Evolutionary conservation across 2,888 invertebrate species (phyloP).

Genomic region (Clunio marinus): DNA sequence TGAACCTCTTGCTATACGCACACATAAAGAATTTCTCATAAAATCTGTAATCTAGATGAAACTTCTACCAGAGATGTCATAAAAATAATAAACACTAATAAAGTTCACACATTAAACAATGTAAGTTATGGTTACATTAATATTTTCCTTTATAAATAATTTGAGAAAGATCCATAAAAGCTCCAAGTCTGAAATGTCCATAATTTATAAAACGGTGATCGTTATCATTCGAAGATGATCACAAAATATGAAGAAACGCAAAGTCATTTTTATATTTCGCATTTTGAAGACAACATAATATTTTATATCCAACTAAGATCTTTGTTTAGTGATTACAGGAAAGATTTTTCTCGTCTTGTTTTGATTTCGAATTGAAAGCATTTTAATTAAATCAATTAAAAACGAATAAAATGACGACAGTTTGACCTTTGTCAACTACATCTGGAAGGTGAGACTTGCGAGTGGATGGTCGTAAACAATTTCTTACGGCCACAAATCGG

Average conservation of each 20-base stretch:
- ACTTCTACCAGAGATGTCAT: no score
- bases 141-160: conserved; percentile 6
- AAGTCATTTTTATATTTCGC: not conserved
- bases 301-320: conserved; percentile 19
- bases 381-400: conserved; percentile 35
- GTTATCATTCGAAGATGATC: conserved; percentile 28
- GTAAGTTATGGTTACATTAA: conserved; percentile 12
- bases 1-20: no score
- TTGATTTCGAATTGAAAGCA: conserved; percentile 22
- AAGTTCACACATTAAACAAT: conserved; percentile 35
- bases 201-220: conserved; percentile 34
- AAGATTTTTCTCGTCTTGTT: no score
- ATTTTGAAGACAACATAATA: conserved; percentile 15
- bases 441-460: not conserved
- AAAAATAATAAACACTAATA: conserved; percentile 30
- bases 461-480: not conserved
- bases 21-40: no score
- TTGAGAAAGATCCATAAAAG: not conserved
- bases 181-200: conserved; percentile 3
- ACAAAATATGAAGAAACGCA: conserved; percentile 29
- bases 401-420: conserved; percentile 15
- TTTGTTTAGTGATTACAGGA: not conserved
- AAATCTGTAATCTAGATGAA: no score
- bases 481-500: not conserved
- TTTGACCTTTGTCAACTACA: conserved; percentile 4